Evolutionary conservation across 2,888 invertebrate genomes (phyloP), one percentile per base, ranked within the genome.

Genomic region (Metacarcinus magister): DNA sequence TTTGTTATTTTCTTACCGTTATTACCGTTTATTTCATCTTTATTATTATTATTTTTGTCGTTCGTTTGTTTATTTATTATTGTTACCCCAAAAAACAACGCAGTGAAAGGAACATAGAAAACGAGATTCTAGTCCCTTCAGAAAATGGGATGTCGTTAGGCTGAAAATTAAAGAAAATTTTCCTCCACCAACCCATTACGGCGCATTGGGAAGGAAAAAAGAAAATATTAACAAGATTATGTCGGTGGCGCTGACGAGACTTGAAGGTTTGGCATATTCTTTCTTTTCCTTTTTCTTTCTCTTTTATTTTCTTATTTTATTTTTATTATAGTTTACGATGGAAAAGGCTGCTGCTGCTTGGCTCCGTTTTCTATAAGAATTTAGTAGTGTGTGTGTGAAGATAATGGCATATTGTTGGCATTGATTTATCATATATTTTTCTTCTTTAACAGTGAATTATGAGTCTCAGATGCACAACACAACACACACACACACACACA

Each of bases 401-500:
- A 39, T 39, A 39, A 39, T 39, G 39, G 39, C 39, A 39, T 39
- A 39, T 39, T 39, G 39, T 39, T 39, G 39, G 39, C 39, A 39
- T 39, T 39, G 39, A 39, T 39, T 39, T 39, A 39, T 39, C 39
- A 1, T 39, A 39, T 39, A 39, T 39, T 39, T 39, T 1, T 39
- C 39, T 39, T 39, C 39, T 39, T 39, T 39, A 39, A 39, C 0
- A 39, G 39, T 39, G 39, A 39, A 39, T 39, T 39, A 39, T 39
- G 39, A 39, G 39, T 2, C 39, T 39, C 39, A 39, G 39, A 39
- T 39, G 39, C 39, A 39, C 39, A 39, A 39, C 39, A 75, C 75
- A 75, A 75, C 75, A 75, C 75, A 75, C 75, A 75, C 75, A 75
- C 75, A 75, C 75, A 75, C 75, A 75, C 75, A 75, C 75, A 75